Evolutionary conservation across 2,113 vertebrate species (phyloP), one percentile per base, ranked within the genome.

Genomic region (Bufo gargarizans): DNA sequence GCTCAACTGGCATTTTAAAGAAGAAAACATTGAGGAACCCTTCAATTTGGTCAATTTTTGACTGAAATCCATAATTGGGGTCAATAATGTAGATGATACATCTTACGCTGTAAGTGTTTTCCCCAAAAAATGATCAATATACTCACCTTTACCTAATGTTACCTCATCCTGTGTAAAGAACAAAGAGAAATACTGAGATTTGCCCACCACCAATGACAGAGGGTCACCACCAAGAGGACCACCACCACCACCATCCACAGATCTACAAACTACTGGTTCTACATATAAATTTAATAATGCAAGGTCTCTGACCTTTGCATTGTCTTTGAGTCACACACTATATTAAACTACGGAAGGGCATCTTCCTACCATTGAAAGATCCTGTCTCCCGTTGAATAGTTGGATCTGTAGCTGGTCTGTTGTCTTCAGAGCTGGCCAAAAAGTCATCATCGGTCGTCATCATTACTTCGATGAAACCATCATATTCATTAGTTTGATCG

Each of bases 321-420:
- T 47, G n/a, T 49, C 10, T 49, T 12, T 63, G 58, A 82, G 12
- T 65, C 22, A 65, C 33, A 63, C 10, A 63, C 19, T 82, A 82
- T 47, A 19, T 61, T 49, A 82, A 65, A 82, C 80, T 63, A 82
- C 3, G n/a, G n/a, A 82, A 63, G 45, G 16, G 45, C 61, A 5
- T 13, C 63, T 13, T 83, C 81, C 61, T 85, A 76, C 84, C 84
- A 85, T 85, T 33, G 43, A 61, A 6, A 77, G 55, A 33, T 86
- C 58, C n/a, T 47, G 83, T 43, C 12, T 8, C 58, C 45, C 19
- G 11, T 5, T 77, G 6, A 86, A 77, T 22, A 22, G 85, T 2
- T 49, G 84, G 12, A 47, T 86, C 72, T 63, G 85, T 53, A 50
- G n/a, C 19, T 11, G 10, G 11, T 77, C 43, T 3, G 20, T 16